Conservation (phyloP, 2,113 vertebrate genomes). For the Prinia subflava region DNA sequence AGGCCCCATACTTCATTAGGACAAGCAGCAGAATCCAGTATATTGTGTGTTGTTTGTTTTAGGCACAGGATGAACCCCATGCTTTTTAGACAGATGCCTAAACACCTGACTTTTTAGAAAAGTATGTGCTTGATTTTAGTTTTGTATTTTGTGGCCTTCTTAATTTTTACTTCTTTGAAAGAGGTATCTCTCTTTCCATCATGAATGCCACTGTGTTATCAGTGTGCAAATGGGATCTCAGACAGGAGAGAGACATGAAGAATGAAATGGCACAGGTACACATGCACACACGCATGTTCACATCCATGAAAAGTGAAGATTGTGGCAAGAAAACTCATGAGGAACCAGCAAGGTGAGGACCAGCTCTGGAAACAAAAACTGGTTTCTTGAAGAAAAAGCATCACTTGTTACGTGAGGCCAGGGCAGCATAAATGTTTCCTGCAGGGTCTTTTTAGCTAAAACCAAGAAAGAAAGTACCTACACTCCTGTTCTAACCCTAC, state of each 20-base stretch:
- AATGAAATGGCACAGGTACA: background rate
- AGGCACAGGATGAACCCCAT: background rate
- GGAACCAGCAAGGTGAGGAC: background rate
- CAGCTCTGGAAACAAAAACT: background rate
- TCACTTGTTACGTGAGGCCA: background rate
- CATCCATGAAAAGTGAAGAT: background rate
- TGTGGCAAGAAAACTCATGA: accelerated
- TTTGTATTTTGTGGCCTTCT: background rate
- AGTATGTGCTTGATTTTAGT: background rate
- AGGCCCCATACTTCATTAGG: accelerated
- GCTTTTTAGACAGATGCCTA: background rate
- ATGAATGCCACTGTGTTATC: background rate
- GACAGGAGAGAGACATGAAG: background rate
- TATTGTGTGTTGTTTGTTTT: background rate
- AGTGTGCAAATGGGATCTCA: background rate
- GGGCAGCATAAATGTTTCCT: background rate
- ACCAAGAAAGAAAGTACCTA: background rate
- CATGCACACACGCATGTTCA: background rate
- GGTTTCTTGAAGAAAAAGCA: background rate
- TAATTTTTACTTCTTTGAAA: background rate
- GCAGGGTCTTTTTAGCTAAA: background rate
- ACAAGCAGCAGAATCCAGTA: background rate
- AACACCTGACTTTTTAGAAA: background rate
- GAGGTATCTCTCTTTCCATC: background rate
- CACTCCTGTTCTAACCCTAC: background rate